A percentile compares a stretch with the other conserved stretches of the same genome.
These are phyloP conservation scores for Cosmorhoe ocellata DNA, from an alignment of 2,888 invertebrate genomes.

Conservation along the genomic window DNA sequence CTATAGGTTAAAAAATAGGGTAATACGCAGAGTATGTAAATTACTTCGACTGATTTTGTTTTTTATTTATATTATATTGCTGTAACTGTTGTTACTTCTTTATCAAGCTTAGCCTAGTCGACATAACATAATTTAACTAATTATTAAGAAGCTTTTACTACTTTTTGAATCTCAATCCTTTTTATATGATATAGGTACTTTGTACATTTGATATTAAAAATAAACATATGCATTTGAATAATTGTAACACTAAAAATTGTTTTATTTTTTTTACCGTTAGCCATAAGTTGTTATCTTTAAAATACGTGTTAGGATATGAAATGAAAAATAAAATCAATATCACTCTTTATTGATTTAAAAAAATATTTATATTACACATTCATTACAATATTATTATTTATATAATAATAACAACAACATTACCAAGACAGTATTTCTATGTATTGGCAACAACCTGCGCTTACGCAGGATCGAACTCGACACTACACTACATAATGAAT, in stretches of 20 bases:
- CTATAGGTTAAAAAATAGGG: no score
- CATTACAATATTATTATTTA: slow-evolving; percentile 59
- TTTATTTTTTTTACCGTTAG: no score
- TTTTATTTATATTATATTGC: slow-evolving; percentile 2
- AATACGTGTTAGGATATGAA: slow-evolving; percentile 7
- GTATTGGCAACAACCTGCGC: slow-evolving; percentile 47
- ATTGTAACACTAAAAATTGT: slow-evolving; percentile 7
- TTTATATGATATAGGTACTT: slow-evolving; percentile 32
- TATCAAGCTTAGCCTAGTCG: slow-evolving; percentile 21
- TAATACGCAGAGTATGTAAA: no score
- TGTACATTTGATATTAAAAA: slow-evolving; percentile 40
- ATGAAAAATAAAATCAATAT: slow-evolving; percentile 63
- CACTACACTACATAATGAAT: slow-evolving; percentile 54
- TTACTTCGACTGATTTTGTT: slow-evolving; percentile 4
- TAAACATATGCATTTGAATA: slow-evolving; percentile 22
- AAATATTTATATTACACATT: slow-evolving; percentile 81
- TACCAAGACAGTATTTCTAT: slow-evolving; percentile 55
- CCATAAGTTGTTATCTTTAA: no score
- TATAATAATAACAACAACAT: slow-evolving; percentile 74
- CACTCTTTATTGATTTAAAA: slow-evolving; percentile 82
- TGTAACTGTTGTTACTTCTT: slow-evolving; percentile 16
- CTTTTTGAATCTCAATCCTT: slow-evolving; percentile 45
- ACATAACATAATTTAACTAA: slow-evolving; percentile 13
- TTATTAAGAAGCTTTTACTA: slow-evolving; percentile 20
- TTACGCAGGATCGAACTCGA: slow-evolving; percentile 36